Evolutionary conservation across 2,888 invertebrate genomes (phyloP), one percentile per base, ranked within the genome.

Genomic region (Toxonevra muliebris): DNA sequence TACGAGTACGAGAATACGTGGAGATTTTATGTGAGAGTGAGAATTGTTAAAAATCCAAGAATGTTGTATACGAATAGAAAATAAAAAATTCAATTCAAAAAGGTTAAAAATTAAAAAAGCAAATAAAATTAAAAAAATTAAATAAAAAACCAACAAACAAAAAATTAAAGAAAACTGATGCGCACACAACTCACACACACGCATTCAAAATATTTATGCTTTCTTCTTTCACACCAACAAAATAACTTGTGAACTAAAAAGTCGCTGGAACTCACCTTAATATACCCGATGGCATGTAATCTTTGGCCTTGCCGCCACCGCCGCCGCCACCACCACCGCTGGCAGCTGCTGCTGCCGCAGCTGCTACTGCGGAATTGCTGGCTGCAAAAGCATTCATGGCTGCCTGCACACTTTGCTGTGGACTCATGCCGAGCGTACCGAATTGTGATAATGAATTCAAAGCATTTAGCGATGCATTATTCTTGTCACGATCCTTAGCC

Each of bases 361-460:
- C 79, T 53, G 68, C 79, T 62, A 69, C 72, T 10, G 73, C 79
- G 8, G 82, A 79, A 43, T 82, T 80, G 62, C 84, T 85, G 3
- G 84, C 85, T 13, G 85, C 81, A 73, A 84, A 84, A 1, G 85
- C 85, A 77, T 85, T 85, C 85, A 85, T 85, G 2, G 85, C 85
- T 53, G 85, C 85, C 75, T 85, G 85, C 75, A 85, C 84, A 76
- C 85, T 85, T 69, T 85, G 85, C 70, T 84, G 84, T 4, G 85
- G 84, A 73, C 82, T 85, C 72, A 85, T 80, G 15, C 85, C 84
- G 42, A 85, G 70, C 15, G 82, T 81, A 13, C 85, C 84, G 41
- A 85, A 80, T 69, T 85, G 85, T 2, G 85, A 84, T 55, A 85
- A 70, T 30, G 85, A 85, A 65, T 84, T 85, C 41, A 85, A 79